These are phyloP conservation scores for Gouania willdenowi DNA, from an alignment of 2,797 vertebrate species.

Conservation along the genomic window DNA sequence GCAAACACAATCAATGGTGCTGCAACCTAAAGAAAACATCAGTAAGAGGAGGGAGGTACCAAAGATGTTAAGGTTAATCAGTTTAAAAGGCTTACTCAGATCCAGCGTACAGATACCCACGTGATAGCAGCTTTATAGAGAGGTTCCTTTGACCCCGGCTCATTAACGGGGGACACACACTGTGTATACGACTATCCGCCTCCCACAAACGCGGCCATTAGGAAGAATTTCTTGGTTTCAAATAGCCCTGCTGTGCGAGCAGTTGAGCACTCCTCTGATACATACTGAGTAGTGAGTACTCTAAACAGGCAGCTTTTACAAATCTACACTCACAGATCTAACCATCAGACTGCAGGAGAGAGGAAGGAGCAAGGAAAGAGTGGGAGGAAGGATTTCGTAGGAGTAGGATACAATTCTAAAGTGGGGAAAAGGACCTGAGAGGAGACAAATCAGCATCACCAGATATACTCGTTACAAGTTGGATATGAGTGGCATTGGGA, in stretches of 20 bases:
- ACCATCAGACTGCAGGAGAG: not conserved
- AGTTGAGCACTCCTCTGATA: constrained; percentile 20
- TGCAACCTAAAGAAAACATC: constrained; percentile 14
- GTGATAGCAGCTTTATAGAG: constrained; percentile 8
- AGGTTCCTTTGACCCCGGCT: constrained; percentile 26
- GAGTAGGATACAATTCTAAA: too few species aligned
- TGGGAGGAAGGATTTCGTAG: too few species aligned
- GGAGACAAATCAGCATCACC: too few species aligned
- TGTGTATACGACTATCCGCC: constrained; percentile 10
- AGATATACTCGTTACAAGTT: too few species aligned
- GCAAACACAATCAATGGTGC: constrained; percentile 17
- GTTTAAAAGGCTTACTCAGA: constrained; percentile 10
- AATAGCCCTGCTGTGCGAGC: constrained; percentile 30
- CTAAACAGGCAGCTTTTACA: constrained; percentile 5
- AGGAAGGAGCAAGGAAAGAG: not conserved
- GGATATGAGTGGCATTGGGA: too few species aligned
- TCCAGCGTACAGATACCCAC: constrained; percentile 26
- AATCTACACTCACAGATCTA: constrained; percentile 18
- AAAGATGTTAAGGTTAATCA: constrained; percentile 9
- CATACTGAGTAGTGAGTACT: constrained; percentile 11
- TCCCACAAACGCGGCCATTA: constrained; percentile 36
- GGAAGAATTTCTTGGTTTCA: constrained; percentile 21
- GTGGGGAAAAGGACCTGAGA: too few species aligned
- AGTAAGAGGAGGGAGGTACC: constrained; percentile 7
- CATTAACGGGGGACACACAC: constrained; percentile 54